Percentiles rank a stretch among this genome's conserved stretches.
Evolutionary conservation across 2,888 invertebrate genomes (phyloP).

Genomic region (Nemurella pictetii): DNA sequence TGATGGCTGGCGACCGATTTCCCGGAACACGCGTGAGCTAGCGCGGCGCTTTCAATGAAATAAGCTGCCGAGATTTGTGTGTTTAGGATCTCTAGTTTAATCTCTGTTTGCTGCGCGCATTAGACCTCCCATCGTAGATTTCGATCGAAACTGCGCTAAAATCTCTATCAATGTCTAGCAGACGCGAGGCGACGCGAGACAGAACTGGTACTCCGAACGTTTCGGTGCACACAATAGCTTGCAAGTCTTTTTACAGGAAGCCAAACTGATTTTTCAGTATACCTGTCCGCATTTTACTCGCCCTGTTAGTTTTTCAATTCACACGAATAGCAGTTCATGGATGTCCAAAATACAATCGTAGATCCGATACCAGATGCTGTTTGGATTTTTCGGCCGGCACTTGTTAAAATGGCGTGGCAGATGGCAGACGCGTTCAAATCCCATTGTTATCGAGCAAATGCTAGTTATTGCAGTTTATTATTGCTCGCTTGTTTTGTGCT

Average conservation of each 20-base stretch:
- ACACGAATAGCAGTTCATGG: not conserved
- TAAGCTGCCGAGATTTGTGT: not conserved
- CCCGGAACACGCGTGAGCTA: not conserved
- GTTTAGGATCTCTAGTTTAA: not conserved
- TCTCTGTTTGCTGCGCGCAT: not conserved
- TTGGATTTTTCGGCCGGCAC: conserved; percentile 9
- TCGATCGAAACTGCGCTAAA: not conserved
- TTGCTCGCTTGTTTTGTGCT: not conserved
- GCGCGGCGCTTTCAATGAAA: not conserved
- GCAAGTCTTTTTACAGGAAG: not conserved
- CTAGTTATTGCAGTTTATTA: conserved; percentile 5
- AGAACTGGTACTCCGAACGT: no score
- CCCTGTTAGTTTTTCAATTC: not conserved
- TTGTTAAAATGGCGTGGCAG: conserved; percentile 2
- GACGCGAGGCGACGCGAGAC: not conserved
- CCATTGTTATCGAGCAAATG: not conserved
- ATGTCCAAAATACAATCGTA: not conserved
- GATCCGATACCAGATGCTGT: conserved; percentile 17
- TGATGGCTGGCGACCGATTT: not conserved
- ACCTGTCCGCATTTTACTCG: not conserved
- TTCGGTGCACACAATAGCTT: not conserved
- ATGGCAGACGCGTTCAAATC: not conserved
- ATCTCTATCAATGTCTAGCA: not conserved
- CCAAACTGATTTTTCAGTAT: not conserved
- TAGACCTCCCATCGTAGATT: not conserved